Conservation (phyloP, 2,888 invertebrate species). For the Thumatha senex region DNA sequence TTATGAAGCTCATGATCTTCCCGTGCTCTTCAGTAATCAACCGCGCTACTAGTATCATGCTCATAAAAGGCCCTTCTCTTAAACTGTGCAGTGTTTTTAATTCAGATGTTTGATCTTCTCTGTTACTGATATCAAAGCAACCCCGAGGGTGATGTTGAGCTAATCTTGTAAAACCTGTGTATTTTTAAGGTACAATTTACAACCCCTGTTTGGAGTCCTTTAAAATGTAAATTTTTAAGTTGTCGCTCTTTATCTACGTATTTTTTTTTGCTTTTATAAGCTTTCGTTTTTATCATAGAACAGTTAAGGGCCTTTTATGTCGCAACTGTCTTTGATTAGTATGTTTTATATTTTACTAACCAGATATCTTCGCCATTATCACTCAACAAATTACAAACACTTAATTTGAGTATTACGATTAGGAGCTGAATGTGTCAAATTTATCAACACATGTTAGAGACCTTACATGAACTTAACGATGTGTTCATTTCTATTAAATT, state of each 20-base stretch:
- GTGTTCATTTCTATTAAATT: too few species aligned
- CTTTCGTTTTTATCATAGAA: conserved; percentile 39
- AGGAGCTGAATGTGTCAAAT: too few species aligned
- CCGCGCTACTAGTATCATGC: conserved; percentile 30
- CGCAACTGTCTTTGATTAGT: conserved; percentile 12
- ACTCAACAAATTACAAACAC: too few species aligned
- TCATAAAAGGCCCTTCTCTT: conserved; percentile 29
- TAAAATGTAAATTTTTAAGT: conserved; percentile 63
- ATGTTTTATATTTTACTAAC: background rate
- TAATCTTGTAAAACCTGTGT: conserved; percentile 72
- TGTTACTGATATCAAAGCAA: conserved; percentile 68
- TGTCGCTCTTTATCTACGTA: conserved; percentile 42
- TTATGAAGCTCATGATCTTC: conserved; percentile 10
- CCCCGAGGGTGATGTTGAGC: conserved; percentile 51
- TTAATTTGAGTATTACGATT: too few species aligned
- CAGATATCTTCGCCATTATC: too few species aligned
- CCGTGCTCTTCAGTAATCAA: conserved; percentile 34
- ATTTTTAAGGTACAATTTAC: conserved; percentile 72
- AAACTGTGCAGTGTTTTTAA: conserved; percentile 50
- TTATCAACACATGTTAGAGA: too few species aligned
- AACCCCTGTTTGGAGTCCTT: conserved; percentile 61
- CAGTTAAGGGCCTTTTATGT: conserved; percentile 11
- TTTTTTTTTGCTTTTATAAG: conserved; percentile 40
- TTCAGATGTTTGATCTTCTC: conserved; percentile 65
- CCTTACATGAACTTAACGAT: too few species aligned